Base-by-base conservation (phyloP, 1,140 invertebrate species). In the Vanessa atalanta region DNA sequence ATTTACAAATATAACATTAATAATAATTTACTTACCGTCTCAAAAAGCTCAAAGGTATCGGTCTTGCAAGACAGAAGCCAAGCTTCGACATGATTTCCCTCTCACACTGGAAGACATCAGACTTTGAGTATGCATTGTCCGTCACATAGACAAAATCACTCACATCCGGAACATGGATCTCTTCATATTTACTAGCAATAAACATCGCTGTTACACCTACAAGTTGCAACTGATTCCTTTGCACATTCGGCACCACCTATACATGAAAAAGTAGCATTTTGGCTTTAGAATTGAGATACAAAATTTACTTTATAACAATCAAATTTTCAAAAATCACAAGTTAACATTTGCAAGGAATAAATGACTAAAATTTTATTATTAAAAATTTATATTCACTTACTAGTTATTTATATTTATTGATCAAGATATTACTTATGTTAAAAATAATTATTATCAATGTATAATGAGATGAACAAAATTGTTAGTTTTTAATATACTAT, bases 171-270 rank as follows among this genome's bases (percentile, higher is more conserved):
- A 96, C 94, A 82, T 97, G 98, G 85, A 99, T 97, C 93, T 99
- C 99, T 93, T 99, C 98, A 85, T 98, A 99, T 90, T 99, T 99
- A 79, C 96, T 96, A 13, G 98, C 98, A 72, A 99, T 95, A 79
- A 98, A 96, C 95, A 99, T 95, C 0, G 97, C 96, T 3, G 98
- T 96, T 1, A 98, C 96, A 1, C 98, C 99, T 51, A 99, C 97
- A 57, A 99, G 93, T 89, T 99, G 98, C 48, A 99, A 93, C 73
- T 95, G 94, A 78, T 94, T 95, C 77, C 95, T 93, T 76, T 95
- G 91, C 77, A 97, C 94, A 71, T 84, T 86, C 73, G 85, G 84
- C 55, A 85, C 86, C 12, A 70, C 82, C 90, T 91, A 69, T n/a
- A 43, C 0, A 5, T 9, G 9, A 43, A 43, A 43, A 9, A 43